Base-by-base conservation (phyloP, 2,797 vertebrate species). In the Podarcis lilfordi region DNA sequence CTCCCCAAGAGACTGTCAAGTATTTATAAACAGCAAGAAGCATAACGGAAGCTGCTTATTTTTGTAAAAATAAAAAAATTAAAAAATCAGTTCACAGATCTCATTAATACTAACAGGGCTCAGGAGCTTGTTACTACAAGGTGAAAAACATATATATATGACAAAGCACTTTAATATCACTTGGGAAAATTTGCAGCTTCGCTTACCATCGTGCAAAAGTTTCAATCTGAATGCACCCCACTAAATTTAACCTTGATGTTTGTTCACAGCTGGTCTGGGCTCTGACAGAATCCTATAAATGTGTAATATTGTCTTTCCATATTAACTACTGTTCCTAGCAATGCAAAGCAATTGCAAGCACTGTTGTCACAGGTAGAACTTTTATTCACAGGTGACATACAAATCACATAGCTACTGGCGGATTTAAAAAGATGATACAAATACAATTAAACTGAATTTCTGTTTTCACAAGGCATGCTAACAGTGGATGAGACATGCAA, bases 21-120 rank as follows among this genome's bases (percentile, higher is more conserved):
- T 88, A 94, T 81, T 91, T 89, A 76, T 37, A 91, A 89, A 92
- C 79, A 89, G 88, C 9, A 86, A 82, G 81, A 29, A n/a, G 86
- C 17, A 61, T n/a, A 77, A 29, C 37, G 61, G 32, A 66, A 82
- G 17, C 27, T 85, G 5, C 61, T 71, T 80, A 37, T 74, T 87
- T 87, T 81, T 43, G 55, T 37, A 74, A 76, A 81, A 80, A 45
- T 21, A 13, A 50, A 11, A 50, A 45, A 45, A 43, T 40, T 66
- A 71, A 89, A 43, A 3, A 10, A 59, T 7, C 66, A 50, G 13
- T 5, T 50, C 77, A 85, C 50, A 75, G 74, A 72, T 29, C 43
- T 3, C 2, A 80, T 5, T 37, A 43, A 85, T 74, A 77, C 8
- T 11, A 45, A 8, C 17, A 25, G 5, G 6, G 29, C n/a, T 80